phyloP scores from a whole-genome alignment of 2,888 invertebrate genomes.

The Stenodema calcarata region DNA sequence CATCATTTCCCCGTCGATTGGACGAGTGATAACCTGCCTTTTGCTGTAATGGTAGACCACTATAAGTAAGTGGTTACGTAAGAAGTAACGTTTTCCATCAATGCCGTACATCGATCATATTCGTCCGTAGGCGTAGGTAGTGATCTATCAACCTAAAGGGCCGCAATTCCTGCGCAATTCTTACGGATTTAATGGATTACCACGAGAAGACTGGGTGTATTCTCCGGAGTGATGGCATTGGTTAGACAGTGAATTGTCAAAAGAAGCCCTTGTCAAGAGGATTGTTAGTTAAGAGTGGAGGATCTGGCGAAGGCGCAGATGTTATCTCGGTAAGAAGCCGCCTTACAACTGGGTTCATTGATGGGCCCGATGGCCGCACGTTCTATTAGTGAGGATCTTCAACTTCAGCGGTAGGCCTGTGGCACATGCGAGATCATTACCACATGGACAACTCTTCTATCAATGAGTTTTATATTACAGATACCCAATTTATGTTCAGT shows the following conservation, averaged over 20 bases:
- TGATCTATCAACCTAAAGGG: no score
- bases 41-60: no score
- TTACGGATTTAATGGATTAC: not conserved
- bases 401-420: not conserved
- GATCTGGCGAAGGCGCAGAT: not conserved
- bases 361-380: not conserved
- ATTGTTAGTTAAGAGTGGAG: not conserved
- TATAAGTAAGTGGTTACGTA: no score
- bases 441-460: not conserved
- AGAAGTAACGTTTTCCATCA: no score
- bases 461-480: not conserved
- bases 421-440: conserved; percentile 1
- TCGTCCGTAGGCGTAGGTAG: no score
- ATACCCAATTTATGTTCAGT: no score
- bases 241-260: not conserved
- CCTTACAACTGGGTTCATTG: conserved; percentile 2
- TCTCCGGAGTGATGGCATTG: not conserved
- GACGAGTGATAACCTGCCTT: no score
- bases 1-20: no score
- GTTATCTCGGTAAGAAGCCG: conserved; percentile 12
- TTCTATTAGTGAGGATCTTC: not conserved
- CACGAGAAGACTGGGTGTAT: not conserved
- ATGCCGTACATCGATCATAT: no score
- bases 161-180: not conserved
- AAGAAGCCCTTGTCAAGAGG: not conserved